Conservation (phyloP, 1,140 invertebrate species). For the Drosophila virilis region DNA sequence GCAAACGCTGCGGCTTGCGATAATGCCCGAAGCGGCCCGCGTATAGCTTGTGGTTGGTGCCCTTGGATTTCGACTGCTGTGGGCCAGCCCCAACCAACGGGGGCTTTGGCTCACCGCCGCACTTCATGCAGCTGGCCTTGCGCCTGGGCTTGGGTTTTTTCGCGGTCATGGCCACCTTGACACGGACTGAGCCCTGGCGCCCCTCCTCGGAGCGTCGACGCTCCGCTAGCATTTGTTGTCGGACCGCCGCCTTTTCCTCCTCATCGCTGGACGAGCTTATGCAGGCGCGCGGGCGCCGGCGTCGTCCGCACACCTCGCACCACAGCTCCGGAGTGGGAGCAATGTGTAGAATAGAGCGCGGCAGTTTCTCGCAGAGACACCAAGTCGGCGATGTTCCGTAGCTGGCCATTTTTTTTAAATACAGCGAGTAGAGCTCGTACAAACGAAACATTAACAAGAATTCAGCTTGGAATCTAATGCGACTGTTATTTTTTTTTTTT, state of each 20-base stretch:
- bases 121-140: constrained; percentile 23
- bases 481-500: neutral
- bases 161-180: constrained; percentile 35
- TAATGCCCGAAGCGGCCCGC: constrained; percentile 35
- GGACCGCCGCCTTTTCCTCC: constrained; percentile 16
- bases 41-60: constrained; percentile 6
- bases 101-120: constrained; percentile 12
- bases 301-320: constrained; percentile 55
- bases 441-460: constrained; percentile 63
- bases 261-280: constrained; percentile 53
- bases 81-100: neutral
- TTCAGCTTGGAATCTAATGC: neutral
- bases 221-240: constrained; percentile 14
- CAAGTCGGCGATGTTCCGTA: constrained; percentile 4
- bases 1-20: constrained; percentile 29
- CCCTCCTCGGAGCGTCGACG: constrained; percentile 20
- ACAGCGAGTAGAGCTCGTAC: constrained; percentile 65
- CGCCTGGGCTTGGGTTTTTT: constrained; percentile 29
- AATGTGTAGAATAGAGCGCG: constrained; percentile 51
- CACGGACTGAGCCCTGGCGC: neutral
- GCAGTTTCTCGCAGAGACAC: constrained; percentile 62
- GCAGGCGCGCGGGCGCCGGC: constrained; percentile 21
- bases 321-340: constrained; percentile 12
- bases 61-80: neutral
- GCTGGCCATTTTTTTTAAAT: constrained; percentile 46